Base-by-base conservation (phyloP, 1,140 invertebrate genomes). In the Drosophila melanica region DNA sequence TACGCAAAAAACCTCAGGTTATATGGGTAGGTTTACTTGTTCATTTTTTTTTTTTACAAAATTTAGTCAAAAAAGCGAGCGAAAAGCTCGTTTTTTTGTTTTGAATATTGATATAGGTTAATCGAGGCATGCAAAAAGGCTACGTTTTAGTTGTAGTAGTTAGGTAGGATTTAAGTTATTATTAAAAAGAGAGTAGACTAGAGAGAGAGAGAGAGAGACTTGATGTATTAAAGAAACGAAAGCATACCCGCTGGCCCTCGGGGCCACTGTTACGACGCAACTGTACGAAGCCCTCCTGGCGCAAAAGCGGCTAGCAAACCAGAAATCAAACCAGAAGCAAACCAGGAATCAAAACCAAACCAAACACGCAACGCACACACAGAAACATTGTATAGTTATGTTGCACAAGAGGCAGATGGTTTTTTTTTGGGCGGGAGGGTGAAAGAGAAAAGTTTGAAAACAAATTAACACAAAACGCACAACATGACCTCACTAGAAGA, bases 261-360 rank as follows among this genome's bases (percentile, higher is more conserved):
- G 90, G 90, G 70, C 90, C 90, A 80, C 90, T 91, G 90, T 91
- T 91, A 62, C 90, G 90, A 69, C 90, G 90, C 82, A 91, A 91
- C 72, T 91, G 90, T 71, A 91, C 74, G 84, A 91, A 91, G 86
- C 90, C 90, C 80, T 91, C 90, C 90, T 91, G 90, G 72, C 90
- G 90, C 74, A 91, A 81, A 71, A 89, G 90, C 78, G 90, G 90
- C 90, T 91, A 85, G 67, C 79, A 77, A 67, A 75, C 62, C 66
- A 59, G 51, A 71, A 79, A 74, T 35, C 78, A 82, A 23, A 59
- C 59, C 68, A 64, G 33, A 35, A 35, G 44, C 51, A 68, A 76
- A 68, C 73, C 62, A 76, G 63, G 55, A 75, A 76, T 75, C 64
- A 77, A 70, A 86, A 63, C 75, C 74, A 75, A 79, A 81, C 75